Evolutionary conservation across 2,888 invertebrate species (phyloP).

Genomic region (Clivina fossor): DNA sequence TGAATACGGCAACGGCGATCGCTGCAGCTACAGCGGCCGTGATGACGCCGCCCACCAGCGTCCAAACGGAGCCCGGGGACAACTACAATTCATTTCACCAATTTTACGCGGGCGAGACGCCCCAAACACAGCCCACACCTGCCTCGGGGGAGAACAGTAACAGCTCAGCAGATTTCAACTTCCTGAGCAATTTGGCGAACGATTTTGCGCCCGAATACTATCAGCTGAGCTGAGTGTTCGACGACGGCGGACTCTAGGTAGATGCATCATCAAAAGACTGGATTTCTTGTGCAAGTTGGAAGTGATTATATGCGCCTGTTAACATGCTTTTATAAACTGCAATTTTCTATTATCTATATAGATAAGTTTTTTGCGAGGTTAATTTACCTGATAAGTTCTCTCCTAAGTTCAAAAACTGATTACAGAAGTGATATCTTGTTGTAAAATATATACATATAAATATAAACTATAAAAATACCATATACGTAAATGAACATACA

Average conservation of each 20-base stretch:
- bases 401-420: too few relatives aligned
- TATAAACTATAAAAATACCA: constrained; percentile 23
- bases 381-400: too few relatives aligned
- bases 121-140: constrained; percentile 47
- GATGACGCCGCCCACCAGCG: constrained; percentile 63
- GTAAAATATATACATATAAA: constrained; percentile 24
- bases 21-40: constrained; percentile 57
- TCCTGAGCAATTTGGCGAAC: constrained; percentile 87
- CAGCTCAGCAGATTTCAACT: constrained; percentile 93
- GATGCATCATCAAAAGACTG: constrained; percentile 11
- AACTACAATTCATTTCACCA: constrained; percentile 71
- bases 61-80: constrained; percentile 63
- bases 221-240: constrained; percentile 51
- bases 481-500: constrained; percentile 24
- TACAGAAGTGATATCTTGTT: constrained; percentile 29
- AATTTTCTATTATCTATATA: constrained; percentile 24
- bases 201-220: constrained; percentile 93
- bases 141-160: constrained; percentile 77
- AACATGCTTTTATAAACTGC: constrained; percentile 26
- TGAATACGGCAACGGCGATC: constrained; percentile 53
- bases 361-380: too few relatives aligned
- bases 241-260: constrained; percentile 13
- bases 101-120: constrained; percentile 62
- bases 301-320: constrained; percentile 10
- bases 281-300: not conserved